Conservation (phyloP, 2,888 invertebrate species). For the Therioaphis trifolii region DNA sequence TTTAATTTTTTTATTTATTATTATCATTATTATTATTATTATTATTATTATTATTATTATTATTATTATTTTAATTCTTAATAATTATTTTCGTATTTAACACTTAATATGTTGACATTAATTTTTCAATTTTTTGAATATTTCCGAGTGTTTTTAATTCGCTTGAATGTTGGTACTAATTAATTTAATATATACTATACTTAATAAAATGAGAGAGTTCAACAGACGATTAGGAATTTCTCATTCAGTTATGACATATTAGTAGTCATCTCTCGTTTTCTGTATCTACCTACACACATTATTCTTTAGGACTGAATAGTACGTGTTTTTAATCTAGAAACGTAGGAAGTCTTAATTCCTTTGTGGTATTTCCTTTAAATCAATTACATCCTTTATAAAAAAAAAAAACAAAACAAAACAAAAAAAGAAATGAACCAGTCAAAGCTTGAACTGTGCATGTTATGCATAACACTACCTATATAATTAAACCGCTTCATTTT, state of each 20-base stretch:
- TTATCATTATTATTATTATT: constrained; percentile 31
- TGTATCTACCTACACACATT: neutral
- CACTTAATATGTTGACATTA: constrained; percentile 54
- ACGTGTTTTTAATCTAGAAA: constrained; percentile 23
- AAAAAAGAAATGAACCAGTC: constrained; percentile 10
- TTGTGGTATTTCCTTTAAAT: constrained; percentile 18
- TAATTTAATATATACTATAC: constrained; percentile 22
- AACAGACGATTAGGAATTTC: constrained; percentile 49
- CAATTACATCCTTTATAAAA: neutral
- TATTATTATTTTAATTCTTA: constrained; percentile 28
- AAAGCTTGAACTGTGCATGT: constrained; percentile 48
- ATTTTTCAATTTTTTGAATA: constrained; percentile 63
- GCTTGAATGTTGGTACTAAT: constrained; percentile 61
- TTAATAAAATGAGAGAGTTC: constrained; percentile 35
- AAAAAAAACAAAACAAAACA: neutral
- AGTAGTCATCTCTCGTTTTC: constrained; percentile 46
- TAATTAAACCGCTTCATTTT: neutral
- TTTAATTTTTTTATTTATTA: constrained; percentile 39
- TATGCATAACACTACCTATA: neutral
- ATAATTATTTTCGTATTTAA: constrained; percentile 62
- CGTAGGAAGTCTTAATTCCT: constrained; percentile 36
- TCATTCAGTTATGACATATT: constrained; percentile 15
- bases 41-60: constrained; percentile 19
- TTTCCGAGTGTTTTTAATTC: constrained; percentile 62
- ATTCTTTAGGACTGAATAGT: constrained; percentile 34